Percentiles rank a stretch among this genome's conserved stretches.
Evolutionary conservation across 2,113 vertebrate species (phyloP).

Genomic region (Stegastes partitus): DNA sequence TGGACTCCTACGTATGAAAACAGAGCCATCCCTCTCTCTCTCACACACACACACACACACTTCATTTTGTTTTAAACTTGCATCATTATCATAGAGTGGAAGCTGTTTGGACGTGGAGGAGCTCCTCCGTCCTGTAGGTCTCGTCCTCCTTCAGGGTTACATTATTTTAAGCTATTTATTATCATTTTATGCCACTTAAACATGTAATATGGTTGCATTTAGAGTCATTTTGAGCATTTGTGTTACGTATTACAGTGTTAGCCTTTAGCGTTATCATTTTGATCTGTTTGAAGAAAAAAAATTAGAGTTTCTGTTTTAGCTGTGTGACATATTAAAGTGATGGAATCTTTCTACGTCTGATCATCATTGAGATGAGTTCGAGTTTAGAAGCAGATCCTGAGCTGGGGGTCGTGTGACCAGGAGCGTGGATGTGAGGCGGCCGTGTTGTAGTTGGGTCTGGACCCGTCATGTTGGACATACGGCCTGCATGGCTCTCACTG

Average conservation of each 20-base stretch:
- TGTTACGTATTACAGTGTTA: constrained; percentile 71
- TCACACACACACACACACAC: background rate
- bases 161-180: constrained; percentile 62
- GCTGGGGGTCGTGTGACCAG: constrained; percentile 13
- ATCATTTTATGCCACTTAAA: constrained; percentile 52
- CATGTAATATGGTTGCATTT: constrained; percentile 59
- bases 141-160: constrained; percentile 41
- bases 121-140: constrained; percentile 32
- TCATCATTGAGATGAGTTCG: constrained; percentile 16
- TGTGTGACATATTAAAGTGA: constrained; percentile 78
- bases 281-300: constrained; percentile 52
- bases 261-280: constrained; percentile 47
- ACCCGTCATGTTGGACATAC: constrained; percentile 56
- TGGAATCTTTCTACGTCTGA: constrained; percentile 37
- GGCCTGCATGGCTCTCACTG: constrained; percentile 61
- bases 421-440: constrained; percentile 6
- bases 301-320: constrained; percentile 67
- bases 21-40: constrained; percentile 19
- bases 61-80: constrained; percentile 42
- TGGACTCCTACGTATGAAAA: constrained; percentile 8
- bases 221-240: constrained; percentile 52
- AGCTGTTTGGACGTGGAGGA: constrained; percentile 26
- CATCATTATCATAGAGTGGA: constrained; percentile 36
- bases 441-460: constrained; percentile 24
- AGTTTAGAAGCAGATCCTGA: background rate